A percentile compares a stretch with the other conserved stretches of the same genome.
phyloP scores from a whole-genome alignment of 2,888 invertebrate species.

The Orchestes rusci region DNA sequence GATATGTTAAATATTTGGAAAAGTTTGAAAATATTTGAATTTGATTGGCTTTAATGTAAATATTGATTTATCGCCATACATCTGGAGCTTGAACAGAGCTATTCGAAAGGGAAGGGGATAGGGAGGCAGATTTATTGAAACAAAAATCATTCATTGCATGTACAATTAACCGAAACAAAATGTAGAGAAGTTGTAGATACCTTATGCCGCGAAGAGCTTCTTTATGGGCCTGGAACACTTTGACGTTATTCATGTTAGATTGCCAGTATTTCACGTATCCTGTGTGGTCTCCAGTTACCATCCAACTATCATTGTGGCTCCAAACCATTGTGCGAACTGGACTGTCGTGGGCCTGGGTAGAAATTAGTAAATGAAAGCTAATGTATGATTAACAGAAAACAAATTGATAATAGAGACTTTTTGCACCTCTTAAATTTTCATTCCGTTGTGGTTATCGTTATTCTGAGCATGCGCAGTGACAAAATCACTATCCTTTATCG shows the following conservation, averaged over 20 bases:
- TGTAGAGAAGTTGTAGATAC: constrained; percentile 55
- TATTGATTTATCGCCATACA: too few species aligned
- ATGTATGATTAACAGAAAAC: too few species aligned
- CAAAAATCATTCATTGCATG: constrained; percentile 33
- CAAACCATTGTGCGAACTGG: constrained; percentile 99
- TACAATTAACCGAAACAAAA: constrained; percentile 41
- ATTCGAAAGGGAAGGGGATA: constrained; percentile 37
- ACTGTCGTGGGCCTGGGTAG: constrained; percentile 97
- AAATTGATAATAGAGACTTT: too few species aligned
- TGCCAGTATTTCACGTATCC: constrained; percentile 99
- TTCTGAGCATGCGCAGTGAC: too few species aligned
- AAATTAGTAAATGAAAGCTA: too few species aligned
- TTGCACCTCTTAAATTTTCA: too few species aligned
- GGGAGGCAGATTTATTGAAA: constrained; percentile 41
- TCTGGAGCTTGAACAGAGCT: too few species aligned
- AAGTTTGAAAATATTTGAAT: too few species aligned
- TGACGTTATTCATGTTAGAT: constrained; percentile 99
- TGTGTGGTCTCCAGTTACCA: constrained; percentile 98
- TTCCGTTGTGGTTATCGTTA: too few species aligned
- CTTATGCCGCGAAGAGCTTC: constrained; percentile 98
- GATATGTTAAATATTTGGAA: too few species aligned
- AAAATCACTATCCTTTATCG: too few species aligned
- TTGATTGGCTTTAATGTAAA: too few species aligned
- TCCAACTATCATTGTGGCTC: constrained; percentile 99
- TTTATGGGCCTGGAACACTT: constrained; percentile 99